These are phyloP conservation scores for Buathra laborator DNA, from an alignment of 2,888 invertebrate genomes.

Conservation along the genomic window DNA sequence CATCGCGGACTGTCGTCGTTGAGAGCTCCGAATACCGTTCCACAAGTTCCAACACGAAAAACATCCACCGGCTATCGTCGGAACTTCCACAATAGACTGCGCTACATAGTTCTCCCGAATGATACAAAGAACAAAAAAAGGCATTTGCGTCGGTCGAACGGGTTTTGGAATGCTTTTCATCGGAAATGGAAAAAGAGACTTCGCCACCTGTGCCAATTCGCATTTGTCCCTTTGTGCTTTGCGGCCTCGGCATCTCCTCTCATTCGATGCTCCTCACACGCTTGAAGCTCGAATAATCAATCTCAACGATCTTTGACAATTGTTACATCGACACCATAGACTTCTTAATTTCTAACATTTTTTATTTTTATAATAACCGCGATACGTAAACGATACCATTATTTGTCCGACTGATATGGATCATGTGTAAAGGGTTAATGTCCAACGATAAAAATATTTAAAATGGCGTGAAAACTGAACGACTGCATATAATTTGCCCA, in stretches of 20 bases:
- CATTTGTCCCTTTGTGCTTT: neutral
- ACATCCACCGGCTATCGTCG: constrained; percentile 7
- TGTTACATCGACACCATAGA: no score
- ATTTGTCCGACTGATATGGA: no score
- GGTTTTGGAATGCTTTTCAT: constrained; percentile 17
- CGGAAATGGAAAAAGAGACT: constrained; percentile 19
- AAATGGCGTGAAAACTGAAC: no score
- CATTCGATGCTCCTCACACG: neutral
- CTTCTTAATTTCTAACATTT: neutral
- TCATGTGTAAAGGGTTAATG: no score
- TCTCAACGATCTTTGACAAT: no score
- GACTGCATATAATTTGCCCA: no score
- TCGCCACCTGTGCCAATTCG: neutral
- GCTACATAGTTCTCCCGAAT: neutral
- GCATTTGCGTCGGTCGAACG: neutral
- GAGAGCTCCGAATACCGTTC: constrained; percentile 13
- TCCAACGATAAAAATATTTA: no score
- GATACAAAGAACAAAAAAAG: constrained; percentile 9
- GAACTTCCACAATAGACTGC: neutral
- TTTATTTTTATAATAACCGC: no score
- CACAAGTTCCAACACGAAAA: constrained; percentile 21
- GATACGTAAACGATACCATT: no score
- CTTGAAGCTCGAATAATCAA: neutral
- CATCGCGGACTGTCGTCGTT: constrained; percentile 2
- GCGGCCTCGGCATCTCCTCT: neutral